Base-by-base conservation (phyloP, 2,888 invertebrate genomes). In the Cantharis rufa region DNA sequence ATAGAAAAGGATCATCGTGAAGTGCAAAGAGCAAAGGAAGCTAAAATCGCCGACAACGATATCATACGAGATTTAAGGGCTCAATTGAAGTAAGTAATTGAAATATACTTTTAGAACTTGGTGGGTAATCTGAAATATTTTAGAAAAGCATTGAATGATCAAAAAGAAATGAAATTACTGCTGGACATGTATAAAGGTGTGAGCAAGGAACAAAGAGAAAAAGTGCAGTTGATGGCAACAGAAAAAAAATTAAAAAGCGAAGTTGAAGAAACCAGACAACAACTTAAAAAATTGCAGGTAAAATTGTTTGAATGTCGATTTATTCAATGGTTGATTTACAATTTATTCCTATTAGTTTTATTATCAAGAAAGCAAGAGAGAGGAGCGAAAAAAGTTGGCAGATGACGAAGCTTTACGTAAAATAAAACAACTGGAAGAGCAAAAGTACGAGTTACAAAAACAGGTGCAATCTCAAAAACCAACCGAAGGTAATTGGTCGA, bases 181-280 rank as follows among this genome's bases (percentile, higher is more conserved):
- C 89, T 98, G 79, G 98, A 98, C 87, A 98, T 98, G 96, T 98
- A 98, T 89, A 98, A 98, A 89, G 96, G 97, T n/a, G 96, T 96
- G 10, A 95, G 97, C 76, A 98, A 98, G 87, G 98, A 98, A 85
- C 97, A 97, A 86, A 91, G 98, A 5, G 98, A 98, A 87, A 98
- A 98, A 89, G 98, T 97, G 64, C 96, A 97, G 89, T 90, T 98
- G 75, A 97, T 98, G 98, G 96, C 97, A 0, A 94, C 95, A 0
- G 98, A 98, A 88, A 94, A 97, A 84, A 97, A 97, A 89, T 92
- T 95, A 1, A 89, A 97, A 24, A 94, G 95, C 73, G 98, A 98
- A 87, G 90, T 97, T 0, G 98, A 98, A 78, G 98, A 98, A 81
- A 90, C 97, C 74, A 92, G 94, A 0, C 94, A 94, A 85, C 95